Percentiles rank a stretch among this genome's conserved stretches.
Conservation (phyloP, 2,113 vertebrate genomes). For the Chauna torquata region DNA sequence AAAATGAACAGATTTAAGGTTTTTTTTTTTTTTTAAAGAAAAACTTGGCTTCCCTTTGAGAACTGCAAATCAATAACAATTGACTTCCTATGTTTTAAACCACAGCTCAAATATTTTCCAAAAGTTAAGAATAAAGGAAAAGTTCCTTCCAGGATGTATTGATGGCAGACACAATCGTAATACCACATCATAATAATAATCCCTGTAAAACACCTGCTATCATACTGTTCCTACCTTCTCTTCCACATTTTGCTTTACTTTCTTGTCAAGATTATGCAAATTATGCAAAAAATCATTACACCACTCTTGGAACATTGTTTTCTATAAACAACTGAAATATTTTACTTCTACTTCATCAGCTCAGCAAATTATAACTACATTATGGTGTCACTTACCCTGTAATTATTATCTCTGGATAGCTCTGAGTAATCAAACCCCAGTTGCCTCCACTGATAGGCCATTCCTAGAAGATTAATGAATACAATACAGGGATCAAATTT, state of each 20-base stretch:
- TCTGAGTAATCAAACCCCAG: slow-evolving; percentile 96
- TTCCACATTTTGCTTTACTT: background rate
- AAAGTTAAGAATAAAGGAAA: background rate
- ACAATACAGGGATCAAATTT: background rate
- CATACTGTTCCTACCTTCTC: background rate
- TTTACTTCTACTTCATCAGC: background rate
- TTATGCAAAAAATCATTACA: background rate
- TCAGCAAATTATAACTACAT: background rate
- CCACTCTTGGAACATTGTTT: background rate
- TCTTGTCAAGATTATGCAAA: background rate
- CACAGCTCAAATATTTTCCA: background rate
- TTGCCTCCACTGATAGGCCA: slow-evolving; percentile 98
- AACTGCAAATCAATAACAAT: background rate
- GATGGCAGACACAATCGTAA: background rate
- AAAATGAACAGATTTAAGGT: background rate
- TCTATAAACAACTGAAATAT: background rate
- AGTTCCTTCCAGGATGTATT: background rate
- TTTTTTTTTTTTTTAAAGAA: background rate
- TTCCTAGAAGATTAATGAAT: slow-evolving; percentile 82
- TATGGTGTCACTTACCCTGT: slow-evolving; percentile 88
- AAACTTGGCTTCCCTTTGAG: background rate
- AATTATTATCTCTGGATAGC: slow-evolving; percentile 99
- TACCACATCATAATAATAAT: background rate
- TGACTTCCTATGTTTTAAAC: background rate
- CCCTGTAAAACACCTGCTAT: background rate